phyloP scores from a whole-genome alignment of 2,113 vertebrate genomes.

The Alethe diademata region DNA sequence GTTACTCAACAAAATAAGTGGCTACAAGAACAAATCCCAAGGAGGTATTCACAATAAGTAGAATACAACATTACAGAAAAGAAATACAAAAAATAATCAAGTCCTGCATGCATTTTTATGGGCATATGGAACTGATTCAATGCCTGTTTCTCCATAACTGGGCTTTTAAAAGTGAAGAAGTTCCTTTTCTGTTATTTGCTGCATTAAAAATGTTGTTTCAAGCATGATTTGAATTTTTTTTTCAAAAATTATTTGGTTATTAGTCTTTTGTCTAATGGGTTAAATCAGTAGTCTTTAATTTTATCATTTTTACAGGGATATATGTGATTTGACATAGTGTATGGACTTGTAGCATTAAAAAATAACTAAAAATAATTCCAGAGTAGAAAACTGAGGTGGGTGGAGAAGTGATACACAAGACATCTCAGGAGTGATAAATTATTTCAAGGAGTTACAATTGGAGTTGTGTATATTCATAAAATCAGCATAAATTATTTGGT shows the following conservation, averaged over 20 bases:
- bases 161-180: neutral
- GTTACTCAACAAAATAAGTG: neutral
- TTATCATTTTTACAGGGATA: neutral
- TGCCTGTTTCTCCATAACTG: neutral
- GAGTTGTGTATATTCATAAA: neutral
- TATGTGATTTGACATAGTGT: neutral
- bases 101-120: neutral
- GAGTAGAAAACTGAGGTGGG: neutral
- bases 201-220: neutral
- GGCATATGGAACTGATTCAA: slow-evolving; percentile 2
- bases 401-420: neutral
- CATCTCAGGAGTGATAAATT: neutral
- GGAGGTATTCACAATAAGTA: neutral
- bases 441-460: neutral
- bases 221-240: neutral
- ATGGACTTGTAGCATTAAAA: neutral
- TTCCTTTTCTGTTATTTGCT: neutral
- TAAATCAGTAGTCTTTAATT: neutral
- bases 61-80: neutral
- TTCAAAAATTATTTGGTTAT: neutral
- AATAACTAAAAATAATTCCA: neutral
- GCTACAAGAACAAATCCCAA: neutral
- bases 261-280: neutral
- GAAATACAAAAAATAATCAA: neutral
- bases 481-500: neutral